Conservation (phyloP, 2,888 invertebrate genomes). For the Pammene fasciana region DNA sequence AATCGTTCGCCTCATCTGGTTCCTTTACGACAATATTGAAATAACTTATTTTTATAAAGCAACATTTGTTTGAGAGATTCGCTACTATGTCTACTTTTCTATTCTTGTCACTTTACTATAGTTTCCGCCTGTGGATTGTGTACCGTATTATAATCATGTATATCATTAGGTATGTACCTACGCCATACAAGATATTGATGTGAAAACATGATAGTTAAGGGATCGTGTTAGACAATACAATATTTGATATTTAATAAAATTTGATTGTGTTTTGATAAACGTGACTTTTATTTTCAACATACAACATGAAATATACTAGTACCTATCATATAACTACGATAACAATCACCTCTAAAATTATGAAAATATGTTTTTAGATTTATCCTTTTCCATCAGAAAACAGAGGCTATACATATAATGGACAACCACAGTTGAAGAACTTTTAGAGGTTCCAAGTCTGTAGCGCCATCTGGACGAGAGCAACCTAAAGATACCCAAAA, state of each 20-base stretch:
- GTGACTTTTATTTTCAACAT: constrained; percentile 57
- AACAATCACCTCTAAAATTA: constrained; percentile 8
- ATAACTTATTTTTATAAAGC: constrained; percentile 41
- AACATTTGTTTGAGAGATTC: constrained; percentile 38
- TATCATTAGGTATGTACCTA: constrained; percentile 57
- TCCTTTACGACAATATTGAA: constrained; percentile 69
- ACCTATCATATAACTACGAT: background rate
- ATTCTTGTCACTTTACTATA: constrained; percentile 56
- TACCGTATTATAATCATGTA: constrained; percentile 72
- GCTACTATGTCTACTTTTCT: constrained; percentile 44
- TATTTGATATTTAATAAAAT: constrained; percentile 84
- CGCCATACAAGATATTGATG: constrained; percentile 77
- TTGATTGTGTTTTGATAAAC: constrained; percentile 81
- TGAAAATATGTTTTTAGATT: constrained; percentile 8
- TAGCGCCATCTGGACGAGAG: no score
- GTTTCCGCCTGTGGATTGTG: constrained; percentile 58
- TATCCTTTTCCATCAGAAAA: no score
- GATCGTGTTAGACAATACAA: constrained; percentile 84
- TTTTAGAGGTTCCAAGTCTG: no score
- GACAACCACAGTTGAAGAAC: no score
- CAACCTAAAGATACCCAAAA: no score
- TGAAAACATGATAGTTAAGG: constrained; percentile 82
- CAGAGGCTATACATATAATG: no score
- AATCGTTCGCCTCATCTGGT: constrained; percentile 66
- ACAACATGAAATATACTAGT: background rate